phyloP scores from a whole-genome alignment of 2,888 invertebrate species.

The Amiota minor region DNA sequence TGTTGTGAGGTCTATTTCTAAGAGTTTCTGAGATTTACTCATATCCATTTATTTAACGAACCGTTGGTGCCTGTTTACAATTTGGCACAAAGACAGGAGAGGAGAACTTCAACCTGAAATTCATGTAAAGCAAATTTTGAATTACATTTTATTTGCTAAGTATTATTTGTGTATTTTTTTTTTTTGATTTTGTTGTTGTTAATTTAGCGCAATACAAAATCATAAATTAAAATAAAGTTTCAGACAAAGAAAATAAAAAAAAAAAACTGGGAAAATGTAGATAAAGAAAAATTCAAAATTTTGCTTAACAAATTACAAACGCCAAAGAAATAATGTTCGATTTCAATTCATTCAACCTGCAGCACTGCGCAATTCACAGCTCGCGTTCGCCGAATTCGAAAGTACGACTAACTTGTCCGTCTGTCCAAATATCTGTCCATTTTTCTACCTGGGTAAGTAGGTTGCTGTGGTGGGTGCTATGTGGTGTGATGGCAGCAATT shows the following conservation, averaged over 20 bases:
- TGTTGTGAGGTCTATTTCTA: no score
- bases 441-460: no score
- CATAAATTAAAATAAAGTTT: conserved; percentile 28
- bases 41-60: no score
- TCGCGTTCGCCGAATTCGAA: conserved; percentile 13
- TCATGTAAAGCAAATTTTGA: no score
- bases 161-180: no score
- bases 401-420: background rate
- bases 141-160: no score
- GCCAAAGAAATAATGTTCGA: background rate
- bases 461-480: no score
- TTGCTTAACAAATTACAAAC: conserved; percentile 27
- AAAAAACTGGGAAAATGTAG: conserved; percentile 47
- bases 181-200: conserved; percentile 35
- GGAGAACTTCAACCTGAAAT: no score
- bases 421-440: background rate
- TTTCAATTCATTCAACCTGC: conserved; percentile 4
- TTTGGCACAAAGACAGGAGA: background rate
- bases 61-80: background rate
- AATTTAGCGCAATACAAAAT: background rate
- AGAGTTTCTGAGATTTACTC: no score
- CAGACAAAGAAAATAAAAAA: conserved; percentile 25
- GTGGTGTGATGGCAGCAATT: conserved; percentile 3
- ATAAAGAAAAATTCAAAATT: conserved; percentile 30
- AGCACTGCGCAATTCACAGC: background rate